A percentile compares a stretch with the other conserved stretches of the same genome.
These are phyloP conservation scores for Emys orbicularis DNA, from an alignment of 2,797 vertebrate genomes.

Conservation along the genomic window DNA sequence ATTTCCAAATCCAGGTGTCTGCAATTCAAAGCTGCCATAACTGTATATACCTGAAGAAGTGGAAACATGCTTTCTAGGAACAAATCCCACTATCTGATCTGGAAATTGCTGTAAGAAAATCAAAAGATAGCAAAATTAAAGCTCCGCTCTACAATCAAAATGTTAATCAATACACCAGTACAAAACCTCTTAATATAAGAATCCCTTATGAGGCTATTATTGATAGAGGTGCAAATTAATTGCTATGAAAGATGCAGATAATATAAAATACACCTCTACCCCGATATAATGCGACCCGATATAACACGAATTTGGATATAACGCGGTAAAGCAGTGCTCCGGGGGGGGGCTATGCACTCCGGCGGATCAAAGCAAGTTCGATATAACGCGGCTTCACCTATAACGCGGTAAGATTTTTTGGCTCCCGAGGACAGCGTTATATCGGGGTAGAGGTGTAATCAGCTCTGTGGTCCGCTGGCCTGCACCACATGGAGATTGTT, in stretches of 20 bases:
- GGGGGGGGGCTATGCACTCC: too few species aligned
- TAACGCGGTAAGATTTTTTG: too few species aligned
- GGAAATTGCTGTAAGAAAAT: conserved; percentile 90
- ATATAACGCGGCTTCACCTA: too few species aligned
- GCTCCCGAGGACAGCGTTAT: too few species aligned
- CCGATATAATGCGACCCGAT: too few species aligned
- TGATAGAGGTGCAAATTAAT: not conserved
- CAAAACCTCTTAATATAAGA: not conserved
- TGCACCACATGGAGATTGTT: not conserved
- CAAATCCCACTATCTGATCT: conserved; percentile 95
- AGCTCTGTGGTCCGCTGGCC: not conserved
- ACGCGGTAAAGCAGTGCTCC: too few species aligned
- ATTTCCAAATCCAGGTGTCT: conserved; percentile 85
- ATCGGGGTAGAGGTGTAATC: not conserved
- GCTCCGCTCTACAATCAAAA: not conserved
- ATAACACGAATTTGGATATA: too few species aligned
- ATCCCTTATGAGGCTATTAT: not conserved
- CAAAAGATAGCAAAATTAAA: not conserved
- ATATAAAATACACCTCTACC: not conserved
- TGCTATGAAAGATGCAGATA: not conserved
- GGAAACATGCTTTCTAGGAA: conserved; percentile 92
- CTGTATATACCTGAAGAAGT: conserved; percentile 89
- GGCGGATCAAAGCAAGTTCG: too few species aligned
- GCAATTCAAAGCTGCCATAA: conserved; percentile 94
- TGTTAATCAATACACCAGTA: not conserved